These are phyloP conservation scores for Mycalesis mineus DNA, from an alignment of 2,888 invertebrate genomes.

Conservation along the genomic window DNA sequence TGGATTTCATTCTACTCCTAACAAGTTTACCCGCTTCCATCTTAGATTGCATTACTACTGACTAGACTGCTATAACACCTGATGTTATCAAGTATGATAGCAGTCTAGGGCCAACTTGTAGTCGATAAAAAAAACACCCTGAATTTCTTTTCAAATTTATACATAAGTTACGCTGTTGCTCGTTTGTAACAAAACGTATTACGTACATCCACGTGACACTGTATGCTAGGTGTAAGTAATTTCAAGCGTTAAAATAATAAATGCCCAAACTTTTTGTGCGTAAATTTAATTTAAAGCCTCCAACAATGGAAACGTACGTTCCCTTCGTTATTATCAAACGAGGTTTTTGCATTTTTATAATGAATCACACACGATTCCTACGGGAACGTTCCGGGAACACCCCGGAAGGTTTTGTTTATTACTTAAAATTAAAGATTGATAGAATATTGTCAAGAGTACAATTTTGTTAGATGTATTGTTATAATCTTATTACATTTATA, in stretches of 20 bases:
- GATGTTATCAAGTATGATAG: too few species aligned
- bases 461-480: background rate
- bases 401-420: conserved; percentile 18
- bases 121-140: too few species aligned
- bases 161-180: too few species aligned
- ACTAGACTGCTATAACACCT: too few species aligned
- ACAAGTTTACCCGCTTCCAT: too few species aligned
- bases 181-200: too few species aligned
- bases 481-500: background rate
- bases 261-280: background rate
- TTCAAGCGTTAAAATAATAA: background rate
- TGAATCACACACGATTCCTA: conserved; percentile 27
- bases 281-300: background rate
- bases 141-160: too few species aligned
- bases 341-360: conserved; percentile 33
- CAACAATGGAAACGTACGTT: conserved; percentile 20
- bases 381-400: conserved; percentile 19
- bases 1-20: too few species aligned
- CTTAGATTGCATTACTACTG: too few species aligned
- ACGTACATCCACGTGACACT: background rate
- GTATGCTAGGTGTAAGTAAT: background rate
- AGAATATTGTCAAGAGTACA: background rate
- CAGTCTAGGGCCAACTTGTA: too few species aligned
- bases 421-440: too few species aligned
- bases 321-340: conserved; percentile 27